Conservation (phyloP, 2,113 vertebrate species). For the Cathartes aura region DNA sequence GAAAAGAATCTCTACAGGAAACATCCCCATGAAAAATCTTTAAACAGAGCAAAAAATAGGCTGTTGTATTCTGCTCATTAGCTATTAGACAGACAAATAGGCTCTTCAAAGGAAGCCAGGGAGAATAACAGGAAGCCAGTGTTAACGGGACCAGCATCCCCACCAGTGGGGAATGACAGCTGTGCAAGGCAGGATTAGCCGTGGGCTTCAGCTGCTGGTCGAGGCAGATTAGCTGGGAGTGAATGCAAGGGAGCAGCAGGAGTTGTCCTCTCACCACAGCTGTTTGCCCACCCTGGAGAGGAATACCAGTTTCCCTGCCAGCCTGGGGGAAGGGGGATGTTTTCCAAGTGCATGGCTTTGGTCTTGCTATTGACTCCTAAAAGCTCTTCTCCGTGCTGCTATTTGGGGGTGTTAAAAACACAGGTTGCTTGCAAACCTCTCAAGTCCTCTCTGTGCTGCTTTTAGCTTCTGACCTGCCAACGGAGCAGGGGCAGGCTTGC, state of each 20-base stretch:
- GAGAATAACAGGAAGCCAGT: conserved; percentile 72
- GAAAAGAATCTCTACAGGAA: conserved; percentile 53
- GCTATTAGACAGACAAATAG: conserved; percentile 36
- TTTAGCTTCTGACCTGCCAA: background rate
- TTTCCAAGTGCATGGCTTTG: background rate
- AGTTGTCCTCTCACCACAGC: background rate
- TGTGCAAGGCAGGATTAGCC: conserved; percentile 27
- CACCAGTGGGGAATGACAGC: background rate
- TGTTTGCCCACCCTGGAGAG: conserved; percentile 40
- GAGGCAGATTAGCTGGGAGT: background rate
- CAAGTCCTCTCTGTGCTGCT: background rate
- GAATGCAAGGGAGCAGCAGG: background rate
- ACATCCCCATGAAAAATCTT: conserved; percentile 37
- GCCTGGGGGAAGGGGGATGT: background rate
- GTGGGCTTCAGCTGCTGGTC: background rate
- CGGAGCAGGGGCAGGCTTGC: background rate
- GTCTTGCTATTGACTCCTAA: background rate
- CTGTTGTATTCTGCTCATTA: conserved; percentile 47
- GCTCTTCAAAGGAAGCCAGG: conserved; percentile 66
- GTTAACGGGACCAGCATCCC: background rate
- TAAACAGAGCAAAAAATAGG: conserved; percentile 33
- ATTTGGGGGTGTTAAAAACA: background rate
- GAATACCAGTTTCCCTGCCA: background rate
- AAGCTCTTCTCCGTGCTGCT: background rate
- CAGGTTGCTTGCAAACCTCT: background rate